Evolutionary conservation across 2,113 vertebrate species (phyloP).

Genomic region (Progne subis): DNA sequence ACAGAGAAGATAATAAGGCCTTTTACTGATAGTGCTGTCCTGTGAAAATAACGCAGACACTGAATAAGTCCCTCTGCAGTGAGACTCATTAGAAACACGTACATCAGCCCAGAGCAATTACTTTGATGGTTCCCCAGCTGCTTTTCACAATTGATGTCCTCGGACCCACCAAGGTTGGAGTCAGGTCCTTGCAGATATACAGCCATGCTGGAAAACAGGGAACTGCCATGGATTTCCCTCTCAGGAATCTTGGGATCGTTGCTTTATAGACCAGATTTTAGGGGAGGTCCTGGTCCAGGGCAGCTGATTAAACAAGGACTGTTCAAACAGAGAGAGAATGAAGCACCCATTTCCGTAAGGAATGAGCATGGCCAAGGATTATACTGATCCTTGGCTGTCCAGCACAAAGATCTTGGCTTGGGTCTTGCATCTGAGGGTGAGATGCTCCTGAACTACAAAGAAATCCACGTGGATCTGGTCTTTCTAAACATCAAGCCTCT

Average conservation of each 20-base stretch:
- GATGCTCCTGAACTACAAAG: background rate
- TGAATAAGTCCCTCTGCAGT: conserved; percentile 9
- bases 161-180: background rate
- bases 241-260: fast-evolving
- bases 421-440: background rate
- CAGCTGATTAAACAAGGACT: background rate
- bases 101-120: conserved; percentile 40
- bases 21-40: conserved; percentile 51
- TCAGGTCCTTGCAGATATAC: background rate
- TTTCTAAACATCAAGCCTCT: background rate
- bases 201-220: background rate
- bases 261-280: background rate
- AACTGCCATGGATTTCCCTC: background rate
- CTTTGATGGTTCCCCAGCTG: conserved; percentile 49
- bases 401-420: background rate
- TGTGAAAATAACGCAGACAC: conserved; percentile 48
- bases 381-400: too few species aligned
- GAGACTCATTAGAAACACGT: conserved; percentile 37
- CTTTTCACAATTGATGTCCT: conserved; percentile 10
- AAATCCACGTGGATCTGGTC: background rate
- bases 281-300: background rate
- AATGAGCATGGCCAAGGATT: background rate
- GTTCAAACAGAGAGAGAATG: background rate
- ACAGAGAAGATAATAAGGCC: conserved; percentile 47
- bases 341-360: background rate